Evolutionary conservation across 1,140 invertebrate genomes (phyloP), one percentile per base, ranked within the genome.

Genomic region (Diabrotica undecimpunctata): DNA sequence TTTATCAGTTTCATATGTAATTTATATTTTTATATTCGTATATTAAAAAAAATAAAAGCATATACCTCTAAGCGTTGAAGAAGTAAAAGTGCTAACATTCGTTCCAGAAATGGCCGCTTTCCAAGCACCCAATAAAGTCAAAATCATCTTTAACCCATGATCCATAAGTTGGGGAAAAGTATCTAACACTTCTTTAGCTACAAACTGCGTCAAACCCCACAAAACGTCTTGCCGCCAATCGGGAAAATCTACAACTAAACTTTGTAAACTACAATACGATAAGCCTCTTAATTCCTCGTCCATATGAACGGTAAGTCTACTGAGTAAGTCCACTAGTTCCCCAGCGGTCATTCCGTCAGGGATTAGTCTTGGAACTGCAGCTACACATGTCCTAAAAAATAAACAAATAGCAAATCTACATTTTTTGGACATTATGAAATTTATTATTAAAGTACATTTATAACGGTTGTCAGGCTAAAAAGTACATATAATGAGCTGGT

Each of bases 171-270:
- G 87, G 0, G 90, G 88, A 14, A 81, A 83, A 10, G 91, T 94
- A 76, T 98, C 95, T 75, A 88, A 85, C 53, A 99, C 93, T 78
- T 98, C 96, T 72, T 93, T 89, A 46, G 93, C 89, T 12, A 98
- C 83, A 81, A 99, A 99, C 80, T 97, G 94, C 1, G 96, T 93
- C 79, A 97, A 97, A 11, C 95, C 93, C 83, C 85, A 89, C 13
- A 99, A 83, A 11, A 99, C 95, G 78, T 98, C 95, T 78, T 98
- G 94, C 74, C 97, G 83, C 97, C 97, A 99, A 71, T 97, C 93
- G 11, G 94, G 89, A 78, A 98, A 98, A 80, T 99, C 97, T 13
- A 94, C 86, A 7, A 98, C 92, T 10, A 99, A 83, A 64, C 94
- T 97, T 79, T 99, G 96, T 2, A 99, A 81, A 72, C 96, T 96